Evolutionary conservation across 2,888 invertebrate genomes (phyloP).

Genomic region (Augiades crinisus): DNA sequence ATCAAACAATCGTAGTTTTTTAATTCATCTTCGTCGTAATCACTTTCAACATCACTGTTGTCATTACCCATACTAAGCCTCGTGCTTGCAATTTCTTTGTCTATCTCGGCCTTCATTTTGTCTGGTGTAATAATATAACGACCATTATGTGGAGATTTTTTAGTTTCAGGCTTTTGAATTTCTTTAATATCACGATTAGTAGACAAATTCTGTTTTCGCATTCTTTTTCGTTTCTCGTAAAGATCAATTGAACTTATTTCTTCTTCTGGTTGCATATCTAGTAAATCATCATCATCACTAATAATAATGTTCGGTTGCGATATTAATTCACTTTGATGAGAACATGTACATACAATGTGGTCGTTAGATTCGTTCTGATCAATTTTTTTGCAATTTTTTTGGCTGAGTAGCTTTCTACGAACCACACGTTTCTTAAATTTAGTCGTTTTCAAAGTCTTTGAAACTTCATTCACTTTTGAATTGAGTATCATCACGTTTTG

Average conservation of each 20-base stretch:
- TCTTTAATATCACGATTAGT: conserved; percentile 49
- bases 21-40: conserved; percentile 75
- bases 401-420: too few relatives aligned
- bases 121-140: conserved; percentile 60
- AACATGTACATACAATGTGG: too few relatives aligned
- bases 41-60: conserved; percentile 67
- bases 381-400: conserved; percentile 42
- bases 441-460: not conserved
- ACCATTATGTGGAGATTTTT: conserved; percentile 34
- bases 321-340: too few relatives aligned
- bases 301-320: conserved; percentile 65
- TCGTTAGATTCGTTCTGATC: conserved; percentile 32
- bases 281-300: conserved; percentile 52
- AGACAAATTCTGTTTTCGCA: conserved; percentile 65
- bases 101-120: conserved; percentile 63
- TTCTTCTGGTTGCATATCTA: conserved; percentile 51
- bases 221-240: conserved; percentile 75
- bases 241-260: conserved; percentile 74
- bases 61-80: conserved; percentile 56
- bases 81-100: conserved; percentile 57
- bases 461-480: not conserved
- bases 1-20: conserved; percentile 71
- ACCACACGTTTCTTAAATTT: too few relatives aligned
- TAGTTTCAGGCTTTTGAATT: conserved; percentile 41
- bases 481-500: conserved; percentile 50